Conservation (phyloP, 1,140 invertebrate species). For the Drosophila albomicans region DNA sequence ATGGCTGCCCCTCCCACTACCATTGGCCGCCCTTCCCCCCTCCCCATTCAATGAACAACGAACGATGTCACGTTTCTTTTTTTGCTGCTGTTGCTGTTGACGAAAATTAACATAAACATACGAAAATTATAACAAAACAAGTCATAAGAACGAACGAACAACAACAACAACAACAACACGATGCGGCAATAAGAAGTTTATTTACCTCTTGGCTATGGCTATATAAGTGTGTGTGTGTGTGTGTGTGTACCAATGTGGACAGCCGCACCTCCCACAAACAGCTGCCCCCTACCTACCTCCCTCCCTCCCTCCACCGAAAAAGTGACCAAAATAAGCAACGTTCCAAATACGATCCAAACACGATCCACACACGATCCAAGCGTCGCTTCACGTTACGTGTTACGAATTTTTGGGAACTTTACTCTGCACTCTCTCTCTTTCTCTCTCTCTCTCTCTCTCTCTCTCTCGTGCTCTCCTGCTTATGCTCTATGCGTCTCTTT, state of each 20-base stretch:
- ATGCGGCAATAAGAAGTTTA: slow-evolving; percentile 58
- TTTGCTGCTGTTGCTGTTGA: slow-evolving; percentile 4
- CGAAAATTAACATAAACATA: slow-evolving; percentile 59
- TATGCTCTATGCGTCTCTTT: too few relatives aligned
- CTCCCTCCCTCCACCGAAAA: not conserved
- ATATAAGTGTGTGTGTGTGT: not conserved
- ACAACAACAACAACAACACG: slow-evolving; percentile 12
- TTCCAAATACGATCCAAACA: slow-evolving; percentile 19
- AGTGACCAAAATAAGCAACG: slow-evolving; percentile 20
- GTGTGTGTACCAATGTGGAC: slow-evolving; percentile 18
- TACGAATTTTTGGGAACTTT: slow-evolving; percentile 17
- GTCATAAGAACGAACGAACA: slow-evolving; percentile 34
- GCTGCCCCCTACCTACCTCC: slow-evolving; percentile 13
- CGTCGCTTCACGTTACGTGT: slow-evolving; percentile 20
- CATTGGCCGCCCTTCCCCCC: not conserved
- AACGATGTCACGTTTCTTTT: slow-evolving; percentile 49
- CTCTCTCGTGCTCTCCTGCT: not conserved
- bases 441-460: slow-evolving; percentile 1
- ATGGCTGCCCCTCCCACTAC: not conserved
- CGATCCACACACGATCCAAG: slow-evolving; percentile 15
- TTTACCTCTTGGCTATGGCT: slow-evolving; percentile 39
- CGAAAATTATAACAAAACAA: slow-evolving; percentile 61
- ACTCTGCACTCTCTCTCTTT: not conserved
- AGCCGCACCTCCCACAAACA: slow-evolving; percentile 32
- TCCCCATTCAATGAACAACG: not conserved